Evolutionary conservation across 2,888 invertebrate species (phyloP).

Genomic region (Cataglyphis altisquamis): DNA sequence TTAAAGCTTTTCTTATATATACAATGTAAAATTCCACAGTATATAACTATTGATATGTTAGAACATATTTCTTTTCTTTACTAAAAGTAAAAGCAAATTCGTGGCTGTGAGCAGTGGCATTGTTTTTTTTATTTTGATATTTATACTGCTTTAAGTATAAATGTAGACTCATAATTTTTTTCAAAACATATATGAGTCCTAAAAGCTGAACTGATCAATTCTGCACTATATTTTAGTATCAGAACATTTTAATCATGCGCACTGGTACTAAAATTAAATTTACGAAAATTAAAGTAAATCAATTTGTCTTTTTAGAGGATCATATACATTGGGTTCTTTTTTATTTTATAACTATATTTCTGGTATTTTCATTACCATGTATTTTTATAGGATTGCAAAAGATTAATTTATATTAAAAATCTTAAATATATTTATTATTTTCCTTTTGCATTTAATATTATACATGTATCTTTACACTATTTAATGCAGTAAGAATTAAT

Average conservation of each 20-base stretch:
- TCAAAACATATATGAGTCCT: not conserved
- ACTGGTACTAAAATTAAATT: not conserved
- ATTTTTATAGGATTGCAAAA: not conserved
- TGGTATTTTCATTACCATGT: not conserved
- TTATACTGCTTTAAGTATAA: not conserved
- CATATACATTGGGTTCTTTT: not conserved
- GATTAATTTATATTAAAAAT: conserved; percentile 3
- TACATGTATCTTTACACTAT: not conserved
- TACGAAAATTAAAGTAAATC: not conserved
- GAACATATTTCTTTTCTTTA: not conserved
- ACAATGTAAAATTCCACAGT: conserved; percentile 7
- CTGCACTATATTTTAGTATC: not conserved
- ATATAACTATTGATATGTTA: not conserved
- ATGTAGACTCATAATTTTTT: not conserved
- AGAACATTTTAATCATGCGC: not conserved
- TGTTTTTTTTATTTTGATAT: conserved; percentile 26
- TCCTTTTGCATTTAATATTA: not conserved
- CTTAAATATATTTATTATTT: conserved; percentile 2
- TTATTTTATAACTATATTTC: not conserved
- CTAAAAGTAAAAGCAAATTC: not conserved
- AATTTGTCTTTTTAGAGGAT: not conserved
- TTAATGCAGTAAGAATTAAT: not conserved
- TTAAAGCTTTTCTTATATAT: not conserved
- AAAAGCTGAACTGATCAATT: not conserved
- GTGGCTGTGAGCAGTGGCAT: conserved; percentile 21